Evolutionary conservation across 2,113 vertebrate species (phyloP).

Genomic region (Strix uralensis): DNA sequence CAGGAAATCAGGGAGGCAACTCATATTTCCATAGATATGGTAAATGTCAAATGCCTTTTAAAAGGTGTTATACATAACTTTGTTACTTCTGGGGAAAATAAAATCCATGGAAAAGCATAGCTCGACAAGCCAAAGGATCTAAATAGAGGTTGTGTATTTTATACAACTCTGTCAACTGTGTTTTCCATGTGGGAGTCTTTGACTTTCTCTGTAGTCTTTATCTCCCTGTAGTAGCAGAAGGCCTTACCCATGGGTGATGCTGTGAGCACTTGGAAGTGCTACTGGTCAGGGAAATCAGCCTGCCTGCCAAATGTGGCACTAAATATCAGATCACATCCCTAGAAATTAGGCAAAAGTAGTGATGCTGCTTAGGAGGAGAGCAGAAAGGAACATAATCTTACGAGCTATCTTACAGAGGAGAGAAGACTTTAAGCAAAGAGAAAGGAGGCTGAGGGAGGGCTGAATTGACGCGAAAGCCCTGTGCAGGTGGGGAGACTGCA

Average conservation of each 20-base stretch:
- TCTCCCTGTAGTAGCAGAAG: background rate
- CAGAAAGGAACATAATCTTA: background rate
- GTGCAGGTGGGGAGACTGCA: background rate
- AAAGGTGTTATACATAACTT: slow-evolving; percentile 2
- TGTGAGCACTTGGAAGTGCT: background rate
- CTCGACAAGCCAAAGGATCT: background rate
- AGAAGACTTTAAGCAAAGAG: background rate
- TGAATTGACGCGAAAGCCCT: background rate
- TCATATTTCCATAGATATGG: background rate
- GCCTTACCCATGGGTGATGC: background rate
- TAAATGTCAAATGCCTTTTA: background rate
- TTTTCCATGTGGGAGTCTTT: background rate
- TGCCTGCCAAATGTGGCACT: background rate
- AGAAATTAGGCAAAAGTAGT: background rate
- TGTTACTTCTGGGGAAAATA: background rate
- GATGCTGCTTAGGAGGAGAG: fast-evolving
- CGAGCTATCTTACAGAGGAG: background rate
- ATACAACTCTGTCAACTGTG: background rate
- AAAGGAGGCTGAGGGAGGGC: background rate
- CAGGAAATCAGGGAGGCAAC: slow-evolving; percentile 26
- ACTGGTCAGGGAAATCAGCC: background rate
- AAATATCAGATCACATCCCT: background rate
- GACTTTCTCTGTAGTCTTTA: background rate
- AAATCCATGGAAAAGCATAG: background rate
- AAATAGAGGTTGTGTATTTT: background rate